Conservation (phyloP, 2,797 vertebrate species). For the Cossypha caffra region DNA sequence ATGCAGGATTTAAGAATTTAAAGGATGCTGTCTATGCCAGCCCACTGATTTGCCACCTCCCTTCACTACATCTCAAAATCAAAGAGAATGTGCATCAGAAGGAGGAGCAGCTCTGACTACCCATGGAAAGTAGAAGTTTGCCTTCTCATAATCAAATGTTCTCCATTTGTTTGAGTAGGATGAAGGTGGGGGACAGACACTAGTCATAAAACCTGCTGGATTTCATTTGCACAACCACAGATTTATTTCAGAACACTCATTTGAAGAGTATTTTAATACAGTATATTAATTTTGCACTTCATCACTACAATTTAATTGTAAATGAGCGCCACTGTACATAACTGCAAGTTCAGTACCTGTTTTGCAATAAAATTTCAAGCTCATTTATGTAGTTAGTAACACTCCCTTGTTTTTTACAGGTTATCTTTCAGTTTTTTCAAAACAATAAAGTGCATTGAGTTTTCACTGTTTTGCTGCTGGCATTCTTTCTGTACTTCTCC, state of each 20-base stretch:
- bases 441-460: not conserved
- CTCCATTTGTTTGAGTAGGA: not conserved
- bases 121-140: not conserved
- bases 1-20: not conserved
- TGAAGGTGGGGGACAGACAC: not conserved
- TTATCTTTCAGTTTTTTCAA: not conserved
- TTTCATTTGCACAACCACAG: not conserved
- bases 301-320: not conserved
- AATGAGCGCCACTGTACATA: not conserved
- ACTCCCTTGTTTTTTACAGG: not conserved
- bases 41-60: not conserved
- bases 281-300: not conserved
- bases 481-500: not conserved
- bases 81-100: not conserved
- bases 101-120: not conserved
- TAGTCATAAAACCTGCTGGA: not conserved
- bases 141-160: not conserved
- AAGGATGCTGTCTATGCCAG: not conserved
- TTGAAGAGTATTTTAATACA: not conserved
- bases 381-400: not conserved
- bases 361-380: not conserved
- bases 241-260: not conserved
- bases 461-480: not conserved
- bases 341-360: not conserved
- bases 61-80: not conserved